These are phyloP conservation scores for Poecilia gillii DNA, from an alignment of 2,797 vertebrate genomes.

Conservation along the genomic window DNA sequence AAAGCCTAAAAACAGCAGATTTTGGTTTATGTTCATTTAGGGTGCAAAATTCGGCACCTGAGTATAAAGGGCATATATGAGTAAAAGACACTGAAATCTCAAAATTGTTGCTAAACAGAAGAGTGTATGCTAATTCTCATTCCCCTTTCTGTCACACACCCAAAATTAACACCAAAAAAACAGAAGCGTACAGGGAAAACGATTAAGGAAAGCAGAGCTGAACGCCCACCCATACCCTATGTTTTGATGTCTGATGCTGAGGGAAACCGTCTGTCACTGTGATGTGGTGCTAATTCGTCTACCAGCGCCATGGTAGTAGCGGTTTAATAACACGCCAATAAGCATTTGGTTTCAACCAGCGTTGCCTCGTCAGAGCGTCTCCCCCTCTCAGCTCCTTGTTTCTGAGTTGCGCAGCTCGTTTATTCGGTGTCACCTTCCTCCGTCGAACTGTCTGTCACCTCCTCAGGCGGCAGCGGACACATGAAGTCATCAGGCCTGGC, in stretches of 20 bases:
- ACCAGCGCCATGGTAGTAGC: neutral
- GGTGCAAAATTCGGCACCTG: neutral
- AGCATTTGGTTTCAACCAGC: neutral
- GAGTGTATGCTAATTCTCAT: neutral
- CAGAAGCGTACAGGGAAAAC: no score
- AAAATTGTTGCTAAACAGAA: neutral
- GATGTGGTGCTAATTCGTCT: conserved; percentile 15
- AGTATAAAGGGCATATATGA: neutral
- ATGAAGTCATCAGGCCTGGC: conserved; percentile 53
- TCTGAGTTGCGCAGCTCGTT: conserved; percentile 23
- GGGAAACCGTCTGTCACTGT: neutral
- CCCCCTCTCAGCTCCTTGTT: neutral
- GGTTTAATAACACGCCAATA: neutral
- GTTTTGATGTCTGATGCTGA: conserved; percentile 5
- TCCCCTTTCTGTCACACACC: neutral
- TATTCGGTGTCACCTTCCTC: conserved; percentile 45
- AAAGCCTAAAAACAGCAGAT: neutral
- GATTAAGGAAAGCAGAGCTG: neutral
- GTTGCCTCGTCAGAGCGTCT: neutral
- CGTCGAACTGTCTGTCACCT: conserved; percentile 29
- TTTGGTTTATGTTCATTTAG: neutral
- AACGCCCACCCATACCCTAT: conserved; percentile 3
- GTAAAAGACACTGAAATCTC: neutral
- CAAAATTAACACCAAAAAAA: neutral
- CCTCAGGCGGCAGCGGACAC: conserved; percentile 40